Evolutionary conservation across 2,888 invertebrate genomes (phyloP).

Genomic region (Oligia latruncula): DNA sequence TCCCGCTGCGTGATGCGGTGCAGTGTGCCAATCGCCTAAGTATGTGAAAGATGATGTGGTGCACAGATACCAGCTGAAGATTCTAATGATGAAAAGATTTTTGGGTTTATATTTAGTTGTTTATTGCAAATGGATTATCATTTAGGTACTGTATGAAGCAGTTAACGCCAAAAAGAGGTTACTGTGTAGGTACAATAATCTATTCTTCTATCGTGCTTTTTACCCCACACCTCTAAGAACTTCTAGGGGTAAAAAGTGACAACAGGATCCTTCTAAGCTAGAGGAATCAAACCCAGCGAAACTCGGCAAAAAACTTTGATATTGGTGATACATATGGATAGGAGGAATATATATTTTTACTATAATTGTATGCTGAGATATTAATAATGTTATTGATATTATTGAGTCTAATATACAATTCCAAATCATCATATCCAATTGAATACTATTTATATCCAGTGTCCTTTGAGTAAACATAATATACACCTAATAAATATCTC

Average conservation of each 20-base stretch:
- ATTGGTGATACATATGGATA: background rate
- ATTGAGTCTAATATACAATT: no score
- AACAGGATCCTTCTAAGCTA: background rate
- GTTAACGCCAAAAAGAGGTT: background rate
- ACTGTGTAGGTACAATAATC: background rate
- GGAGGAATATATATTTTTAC: background rate
- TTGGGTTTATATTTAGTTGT: background rate
- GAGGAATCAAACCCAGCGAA: background rate
- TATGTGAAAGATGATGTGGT: background rate
- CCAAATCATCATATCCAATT: no score
- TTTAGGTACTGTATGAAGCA: background rate
- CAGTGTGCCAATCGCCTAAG: no score
- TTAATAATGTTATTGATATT: no score
- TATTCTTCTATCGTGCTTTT: background rate
- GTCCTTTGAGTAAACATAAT: background rate
- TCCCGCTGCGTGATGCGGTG: no score
- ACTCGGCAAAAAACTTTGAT: background rate
- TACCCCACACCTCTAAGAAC: background rate
- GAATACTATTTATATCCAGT: background rate
- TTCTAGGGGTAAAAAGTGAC: no score
- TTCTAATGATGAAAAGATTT: background rate
- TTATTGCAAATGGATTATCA: constrained; percentile 1
- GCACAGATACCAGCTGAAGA: background rate
- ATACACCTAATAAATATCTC: background rate
- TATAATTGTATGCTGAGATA: background rate